Base-by-base conservation (phyloP, 2,888 invertebrate genomes). In the Cantharis rufa region DNA sequence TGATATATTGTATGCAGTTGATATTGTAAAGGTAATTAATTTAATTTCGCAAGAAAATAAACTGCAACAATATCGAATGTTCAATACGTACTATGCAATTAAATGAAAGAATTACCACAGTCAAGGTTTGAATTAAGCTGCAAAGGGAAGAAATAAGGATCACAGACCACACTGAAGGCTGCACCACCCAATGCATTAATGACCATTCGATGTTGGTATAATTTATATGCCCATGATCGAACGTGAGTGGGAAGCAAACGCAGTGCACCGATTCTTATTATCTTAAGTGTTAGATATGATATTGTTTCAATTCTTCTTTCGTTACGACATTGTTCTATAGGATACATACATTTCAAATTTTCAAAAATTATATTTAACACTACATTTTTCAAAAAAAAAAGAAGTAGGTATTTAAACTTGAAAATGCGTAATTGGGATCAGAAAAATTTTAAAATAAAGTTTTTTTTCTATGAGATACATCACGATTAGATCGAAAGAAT, bases 141-240 rank as follows among this genome's bases (percentile, higher is more conserved):
- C 80, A 75, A 80, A 78, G 77, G 79, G 77, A 79, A 76, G 75
- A 79, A 79, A 79, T 74, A 77, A 80, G 79, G 79, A 79, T 76
- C 80, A 70, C 76, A 74, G 81, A 81, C 80, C 81, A 81, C 81
- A 81, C 81, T 78, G 81, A 78, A 81, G 74, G 76, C 77, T 80
- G 83, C 83, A 84, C 86, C 86, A 86, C 86, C 86, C 87, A 85
- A 84, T 82, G 83, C 86, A 86, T 87, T 87, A 87, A 87, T 87
- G 88, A 87, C 87, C 85, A 85, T 87, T 87, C 87, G 87, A 87
- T 87, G 87, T 87, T 86, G 84, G 83, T 84, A 86, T 87, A 87
- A 87, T 88, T 88, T 88, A 88, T 87, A 85, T 83, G 83, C 80
- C 83, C 83, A 82, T 80, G 81, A 80, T 80, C 80, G 82, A 81